These are phyloP conservation scores for Dolichopus griseipennis DNA, from an alignment of 2,888 invertebrate species.

Conservation along the genomic window DNA sequence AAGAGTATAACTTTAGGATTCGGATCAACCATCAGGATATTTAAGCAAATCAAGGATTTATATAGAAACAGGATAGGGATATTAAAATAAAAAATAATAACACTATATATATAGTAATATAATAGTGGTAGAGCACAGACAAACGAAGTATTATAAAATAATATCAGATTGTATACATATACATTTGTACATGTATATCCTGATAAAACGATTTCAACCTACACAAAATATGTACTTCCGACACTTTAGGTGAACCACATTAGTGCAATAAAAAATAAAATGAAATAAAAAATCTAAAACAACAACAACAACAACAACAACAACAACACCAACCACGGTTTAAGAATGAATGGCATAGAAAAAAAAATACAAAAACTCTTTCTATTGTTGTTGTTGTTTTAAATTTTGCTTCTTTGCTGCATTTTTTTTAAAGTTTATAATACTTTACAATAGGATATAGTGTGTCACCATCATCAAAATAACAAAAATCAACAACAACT, in stretches of 20 bases:
- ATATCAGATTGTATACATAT: too few relatives aligned
- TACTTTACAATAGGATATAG: too few relatives aligned
- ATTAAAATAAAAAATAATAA: neutral
- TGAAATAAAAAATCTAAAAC: neutral
- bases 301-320: neutral
- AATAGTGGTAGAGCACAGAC: neutral
- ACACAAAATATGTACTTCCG: conserved; percentile 6
- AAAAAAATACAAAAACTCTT: neutral
- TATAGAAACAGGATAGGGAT: too few relatives aligned
- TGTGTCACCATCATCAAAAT: too few relatives aligned
- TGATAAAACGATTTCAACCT: conserved; percentile 5
- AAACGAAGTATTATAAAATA: too few relatives aligned
- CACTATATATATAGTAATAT: neutral
- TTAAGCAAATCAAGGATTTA: neutral
- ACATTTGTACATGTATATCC: neutral
- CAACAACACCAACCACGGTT: neutral
- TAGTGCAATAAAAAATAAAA: neutral
- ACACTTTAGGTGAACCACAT: conserved; percentile 6
- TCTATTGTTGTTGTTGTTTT: too few relatives aligned
- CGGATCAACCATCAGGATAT: neutral
- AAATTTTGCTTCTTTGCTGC: too few relatives aligned
- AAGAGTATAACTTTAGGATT: neutral
- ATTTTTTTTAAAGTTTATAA: too few relatives aligned
- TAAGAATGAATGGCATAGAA: neutral
- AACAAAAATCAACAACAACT: too few relatives aligned